Evolutionary conservation across 2,888 invertebrate species (phyloP).

Genomic region (Scaptomyza reducta): DNA sequence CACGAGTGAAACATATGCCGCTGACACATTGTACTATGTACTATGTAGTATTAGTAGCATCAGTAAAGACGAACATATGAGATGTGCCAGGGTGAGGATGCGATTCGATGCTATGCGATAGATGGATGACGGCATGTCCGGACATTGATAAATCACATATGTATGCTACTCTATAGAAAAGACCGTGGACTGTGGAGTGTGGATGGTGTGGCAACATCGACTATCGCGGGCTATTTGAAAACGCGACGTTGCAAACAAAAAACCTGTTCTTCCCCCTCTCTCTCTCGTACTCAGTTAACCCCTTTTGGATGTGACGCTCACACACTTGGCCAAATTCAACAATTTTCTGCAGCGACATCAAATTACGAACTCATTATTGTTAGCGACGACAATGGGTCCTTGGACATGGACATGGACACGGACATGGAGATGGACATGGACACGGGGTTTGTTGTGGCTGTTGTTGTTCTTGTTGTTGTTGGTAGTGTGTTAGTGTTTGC

Average conservation of each 20-base stretch:
- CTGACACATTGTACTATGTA: slow-evolving; percentile 45
- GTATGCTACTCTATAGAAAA: slow-evolving; percentile 42
- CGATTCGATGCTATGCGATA: slow-evolving; percentile 25
- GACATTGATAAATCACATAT: slow-evolving; percentile 76
- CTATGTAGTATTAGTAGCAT: not conserved
- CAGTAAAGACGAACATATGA: slow-evolving; percentile 22
- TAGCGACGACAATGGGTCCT: slow-evolving; percentile 66
- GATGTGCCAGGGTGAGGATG: slow-evolving; percentile 14
- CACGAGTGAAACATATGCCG: slow-evolving; percentile 63
- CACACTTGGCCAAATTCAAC: slow-evolving; percentile 58
- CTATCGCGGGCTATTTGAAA: slow-evolving; percentile 43
- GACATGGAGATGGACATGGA: slow-evolving; percentile 8
- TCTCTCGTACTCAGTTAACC: no score
- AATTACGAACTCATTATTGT: slow-evolving; percentile 83
- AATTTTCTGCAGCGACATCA: slow-evolving; percentile 76
- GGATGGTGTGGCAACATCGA: slow-evolving; percentile 5
- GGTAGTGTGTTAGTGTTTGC: slow-evolving; percentile 48
- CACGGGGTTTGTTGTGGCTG: not conserved
- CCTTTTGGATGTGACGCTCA: slow-evolving; percentile 5
- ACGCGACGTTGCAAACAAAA: slow-evolving; percentile 55
- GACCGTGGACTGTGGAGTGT: not conserved
- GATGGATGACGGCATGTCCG: slow-evolving; percentile 64
- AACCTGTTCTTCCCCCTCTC: slow-evolving; percentile 17
- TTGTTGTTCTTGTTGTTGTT: not conserved
- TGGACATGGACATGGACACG: slow-evolving; percentile 16